phyloP scores from a whole-genome alignment of 2,888 invertebrate genomes.

The Lepidocyrtoides sp. region DNA sequence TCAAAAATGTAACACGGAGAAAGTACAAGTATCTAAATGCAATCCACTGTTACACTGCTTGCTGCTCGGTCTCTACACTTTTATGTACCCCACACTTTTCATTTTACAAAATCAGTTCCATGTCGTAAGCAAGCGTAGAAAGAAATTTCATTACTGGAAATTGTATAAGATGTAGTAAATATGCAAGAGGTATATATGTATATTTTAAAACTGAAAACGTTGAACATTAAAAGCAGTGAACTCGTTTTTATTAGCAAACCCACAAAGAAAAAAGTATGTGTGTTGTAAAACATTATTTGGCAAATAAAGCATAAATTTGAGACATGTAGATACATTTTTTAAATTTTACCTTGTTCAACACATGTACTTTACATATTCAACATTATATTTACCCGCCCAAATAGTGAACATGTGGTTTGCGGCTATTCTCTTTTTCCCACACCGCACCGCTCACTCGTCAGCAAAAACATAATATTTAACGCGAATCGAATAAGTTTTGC shows the following conservation, averaged over 20 bases:
- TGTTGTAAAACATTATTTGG: background rate
- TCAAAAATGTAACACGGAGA: background rate
- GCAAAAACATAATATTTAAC: conserved; percentile 13
- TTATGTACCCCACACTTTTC: no score
- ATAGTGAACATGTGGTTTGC: background rate
- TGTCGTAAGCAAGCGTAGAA: background rate
- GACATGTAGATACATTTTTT: background rate
- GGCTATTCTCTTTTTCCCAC: background rate
- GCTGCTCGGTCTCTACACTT: no score
- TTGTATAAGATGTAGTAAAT: background rate
- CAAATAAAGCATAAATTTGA: background rate
- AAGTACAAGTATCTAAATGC: no score
- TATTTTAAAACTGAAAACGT: background rate
- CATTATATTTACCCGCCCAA: conserved; percentile 25
- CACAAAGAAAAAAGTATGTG: background rate
- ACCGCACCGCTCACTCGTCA: background rate
- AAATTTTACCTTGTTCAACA: background rate
- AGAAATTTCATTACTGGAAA: background rate
- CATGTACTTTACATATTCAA: background rate
- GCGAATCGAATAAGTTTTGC: background rate
- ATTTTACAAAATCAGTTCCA: no score
- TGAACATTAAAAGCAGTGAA: background rate
- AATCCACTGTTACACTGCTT: no score
- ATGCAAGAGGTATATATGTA: no score
- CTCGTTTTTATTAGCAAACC: background rate